Percentiles rank a stretch among this genome's conserved stretches.
Evolutionary conservation across 2,797 vertebrate genomes (phyloP).

Genomic region (Chelmon rostratus): DNA sequence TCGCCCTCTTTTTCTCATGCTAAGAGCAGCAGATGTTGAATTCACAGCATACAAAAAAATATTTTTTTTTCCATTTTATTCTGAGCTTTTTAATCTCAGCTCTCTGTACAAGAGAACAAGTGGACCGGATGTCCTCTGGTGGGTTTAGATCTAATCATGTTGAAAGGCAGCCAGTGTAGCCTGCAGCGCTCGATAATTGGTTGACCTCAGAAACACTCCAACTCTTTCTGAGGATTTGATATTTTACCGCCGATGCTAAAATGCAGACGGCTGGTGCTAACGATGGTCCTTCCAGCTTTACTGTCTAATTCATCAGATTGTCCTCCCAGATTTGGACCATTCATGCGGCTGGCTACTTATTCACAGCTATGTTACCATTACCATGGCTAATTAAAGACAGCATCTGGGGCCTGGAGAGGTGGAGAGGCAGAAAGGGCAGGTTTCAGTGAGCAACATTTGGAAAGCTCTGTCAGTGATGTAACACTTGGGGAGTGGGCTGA

Average conservation of each 20-base stretch:
- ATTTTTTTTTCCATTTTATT: slow-evolving; percentile 44
- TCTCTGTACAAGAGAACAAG: slow-evolving; percentile 58
- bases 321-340: slow-evolving; percentile 46
- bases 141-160: slow-evolving; percentile 74
- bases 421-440: slow-evolving; percentile 29
- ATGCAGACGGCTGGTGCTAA: slow-evolving; percentile 50
- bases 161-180: slow-evolving; percentile 71
- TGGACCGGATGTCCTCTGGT: slow-evolving; percentile 65
- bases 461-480: slow-evolving; percentile 27
- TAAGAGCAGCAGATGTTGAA: slow-evolving; percentile 51
- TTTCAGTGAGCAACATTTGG: slow-evolving; percentile 28
- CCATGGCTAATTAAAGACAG: slow-evolving; percentile 59
- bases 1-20: slow-evolving; percentile 27
- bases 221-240: slow-evolving; percentile 68
- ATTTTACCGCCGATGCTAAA: slow-evolving; percentile 65
- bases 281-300: slow-evolving; percentile 49
- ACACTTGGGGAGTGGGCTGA: slow-evolving; percentile 1
- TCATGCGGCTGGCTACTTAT: slow-evolving; percentile 38
- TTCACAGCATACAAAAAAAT: slow-evolving; percentile 41
- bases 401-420: slow-evolving; percentile 47
- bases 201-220: slow-evolving; percentile 73
- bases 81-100: slow-evolving; percentile 61
- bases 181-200: slow-evolving; percentile 71
- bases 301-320: slow-evolving; percentile 63
- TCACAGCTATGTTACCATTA: slow-evolving; percentile 52